Evolutionary conservation across 1,140 invertebrate species (phyloP).

Genomic region (Anthonomus grandis): DNA sequence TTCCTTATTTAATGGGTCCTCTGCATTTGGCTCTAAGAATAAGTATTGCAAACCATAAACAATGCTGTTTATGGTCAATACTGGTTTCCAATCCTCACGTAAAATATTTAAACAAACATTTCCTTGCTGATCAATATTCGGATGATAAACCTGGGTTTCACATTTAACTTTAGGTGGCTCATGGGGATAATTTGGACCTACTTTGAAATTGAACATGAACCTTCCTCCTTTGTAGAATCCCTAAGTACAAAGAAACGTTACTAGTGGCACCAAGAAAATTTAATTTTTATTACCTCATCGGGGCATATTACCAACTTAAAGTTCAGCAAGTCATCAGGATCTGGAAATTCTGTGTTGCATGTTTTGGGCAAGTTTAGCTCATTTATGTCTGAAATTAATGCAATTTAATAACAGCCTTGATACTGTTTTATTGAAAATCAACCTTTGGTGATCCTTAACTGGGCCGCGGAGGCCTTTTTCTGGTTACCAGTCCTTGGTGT

Average conservation of each 20-base stretch:
- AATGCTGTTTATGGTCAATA: constrained; percentile 96
- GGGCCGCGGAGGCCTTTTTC: constrained; percentile 91
- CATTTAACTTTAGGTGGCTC: constrained; percentile 95
- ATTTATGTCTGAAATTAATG: constrained; percentile 78
- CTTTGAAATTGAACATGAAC: constrained; percentile 97
- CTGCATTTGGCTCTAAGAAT: constrained; percentile 97
- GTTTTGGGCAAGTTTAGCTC: constrained; percentile 97
- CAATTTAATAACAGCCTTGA: constrained; percentile 25
- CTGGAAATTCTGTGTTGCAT: constrained; percentile 93
- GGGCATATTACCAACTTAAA: constrained; percentile 96
- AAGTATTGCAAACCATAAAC: constrained; percentile 97
- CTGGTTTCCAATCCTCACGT: constrained; percentile 98
- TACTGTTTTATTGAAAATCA: not conserved
- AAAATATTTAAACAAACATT: constrained; percentile 94
- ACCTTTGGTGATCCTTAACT: constrained; percentile 97
- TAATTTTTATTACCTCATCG: constrained; percentile 89
- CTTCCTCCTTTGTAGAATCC: constrained; percentile 92
- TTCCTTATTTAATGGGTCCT: constrained; percentile 98
- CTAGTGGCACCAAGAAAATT: too few species aligned
- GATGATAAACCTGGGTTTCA: constrained; percentile 91
- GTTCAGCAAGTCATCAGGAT: constrained; percentile 92
- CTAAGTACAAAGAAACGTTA: constrained; percentile 49
- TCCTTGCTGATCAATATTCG: constrained; percentile 92
- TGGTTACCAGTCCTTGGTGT: constrained; percentile 69
- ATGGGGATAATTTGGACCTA: constrained; percentile 95